phyloP scores from a whole-genome alignment of 2,113 vertebrate species.

The Addax nasomaculatus region DNA sequence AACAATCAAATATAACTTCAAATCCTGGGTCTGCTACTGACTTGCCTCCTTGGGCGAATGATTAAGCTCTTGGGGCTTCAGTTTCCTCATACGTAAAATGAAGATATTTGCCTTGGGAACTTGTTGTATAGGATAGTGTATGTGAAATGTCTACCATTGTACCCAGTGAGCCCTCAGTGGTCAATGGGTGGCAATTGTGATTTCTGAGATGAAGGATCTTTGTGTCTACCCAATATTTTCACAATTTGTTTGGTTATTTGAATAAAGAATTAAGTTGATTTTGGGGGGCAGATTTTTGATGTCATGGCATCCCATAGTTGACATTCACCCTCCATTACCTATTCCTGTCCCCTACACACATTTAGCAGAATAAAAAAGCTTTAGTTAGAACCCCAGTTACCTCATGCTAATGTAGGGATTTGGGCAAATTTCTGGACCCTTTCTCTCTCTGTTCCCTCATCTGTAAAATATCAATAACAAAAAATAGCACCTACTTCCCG shows the following conservation, averaged over 20 bases:
- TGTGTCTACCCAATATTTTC: not conserved
- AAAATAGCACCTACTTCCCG: not conserved
- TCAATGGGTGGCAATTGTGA: not conserved
- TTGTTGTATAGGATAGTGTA: not conserved
- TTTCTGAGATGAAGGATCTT: not conserved
- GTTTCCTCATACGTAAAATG: not conserved
- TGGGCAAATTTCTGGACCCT: not conserved
- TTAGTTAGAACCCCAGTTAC: not conserved
- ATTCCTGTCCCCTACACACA: not conserved
- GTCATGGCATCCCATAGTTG: not conserved
- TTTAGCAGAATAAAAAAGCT: not conserved
- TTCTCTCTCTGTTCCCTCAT: not conserved
- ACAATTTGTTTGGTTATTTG: not conserved
- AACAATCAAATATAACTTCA: not conserved
- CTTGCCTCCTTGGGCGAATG: not conserved
- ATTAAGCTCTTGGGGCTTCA: not conserved
- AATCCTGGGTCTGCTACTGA: not conserved
- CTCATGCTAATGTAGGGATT: not conserved
- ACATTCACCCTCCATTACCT: not conserved
- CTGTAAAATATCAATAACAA: not conserved
- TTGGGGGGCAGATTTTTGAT: not conserved
- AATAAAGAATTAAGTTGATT: not conserved
- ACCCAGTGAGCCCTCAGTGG: not conserved
- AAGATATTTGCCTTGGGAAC: not conserved
- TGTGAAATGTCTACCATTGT: not conserved